Percentiles rank a stretch among this genome's conserved stretches.
Evolutionary conservation across 2,797 vertebrate genomes (phyloP).

Genomic region (Cichlasoma orientale): DNA sequence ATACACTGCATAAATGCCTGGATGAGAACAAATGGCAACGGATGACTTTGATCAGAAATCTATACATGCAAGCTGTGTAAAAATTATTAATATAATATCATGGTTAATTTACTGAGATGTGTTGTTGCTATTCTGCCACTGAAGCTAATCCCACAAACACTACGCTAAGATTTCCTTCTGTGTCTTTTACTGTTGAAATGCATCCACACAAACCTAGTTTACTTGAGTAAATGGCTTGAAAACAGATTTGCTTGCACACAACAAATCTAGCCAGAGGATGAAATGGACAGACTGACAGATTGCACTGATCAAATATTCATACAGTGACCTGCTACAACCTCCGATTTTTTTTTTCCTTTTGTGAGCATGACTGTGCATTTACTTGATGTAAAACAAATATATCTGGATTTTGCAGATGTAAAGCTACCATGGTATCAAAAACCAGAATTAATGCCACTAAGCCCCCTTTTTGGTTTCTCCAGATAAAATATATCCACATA

Average conservation of each 20-base stretch:
- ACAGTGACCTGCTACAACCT: slow-evolving; percentile 20
- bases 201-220: not conserved
- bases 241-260: slow-evolving; percentile 18
- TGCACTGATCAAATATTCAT: slow-evolving; percentile 54
- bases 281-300: slow-evolving; percentile 36
- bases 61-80: not conserved
- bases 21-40: not conserved
- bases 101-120: no score
- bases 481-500: not conserved
- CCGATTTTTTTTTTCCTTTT: not conserved
- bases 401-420: not conserved
- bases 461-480: not conserved
- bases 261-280: slow-evolving; percentile 21
- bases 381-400: not conserved
- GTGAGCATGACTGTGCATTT: slow-evolving; percentile 9
- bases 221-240: slow-evolving; percentile 9
- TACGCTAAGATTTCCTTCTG: not conserved
- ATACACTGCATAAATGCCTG: not conserved
- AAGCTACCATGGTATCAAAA: not conserved
- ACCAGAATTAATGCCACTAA: not conserved
- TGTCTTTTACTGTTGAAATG: not conserved
- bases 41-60: not conserved
- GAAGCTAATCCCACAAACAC: not conserved
- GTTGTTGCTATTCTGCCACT: not conserved
- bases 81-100: no score